Conservation (phyloP, 2,113 vertebrate species). For the Hemibagrus wyckioides region DNA sequence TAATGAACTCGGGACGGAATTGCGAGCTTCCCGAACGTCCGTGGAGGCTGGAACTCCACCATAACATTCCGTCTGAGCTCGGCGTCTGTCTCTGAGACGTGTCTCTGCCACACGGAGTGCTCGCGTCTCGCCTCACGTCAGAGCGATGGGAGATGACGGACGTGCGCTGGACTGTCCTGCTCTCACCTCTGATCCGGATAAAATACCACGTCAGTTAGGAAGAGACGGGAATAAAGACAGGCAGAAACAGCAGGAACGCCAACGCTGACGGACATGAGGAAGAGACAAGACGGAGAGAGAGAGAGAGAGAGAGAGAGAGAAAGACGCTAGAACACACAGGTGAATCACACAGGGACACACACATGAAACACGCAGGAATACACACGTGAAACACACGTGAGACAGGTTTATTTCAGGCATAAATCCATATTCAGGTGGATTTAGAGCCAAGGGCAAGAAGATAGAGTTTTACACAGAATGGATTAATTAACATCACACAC, state of each 20-base stretch:
- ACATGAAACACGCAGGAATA: constrained; percentile 17
- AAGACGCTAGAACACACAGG: background rate
- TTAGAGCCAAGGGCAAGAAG: background rate
- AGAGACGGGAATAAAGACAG: background rate
- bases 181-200: constrained; percentile 25
- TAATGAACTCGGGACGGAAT: background rate
- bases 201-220: constrained; percentile 31
- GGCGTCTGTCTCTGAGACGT: background rate
- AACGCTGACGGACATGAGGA: background rate
- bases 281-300: background rate
- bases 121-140: background rate
- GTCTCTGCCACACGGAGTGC: background rate
- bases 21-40: background rate
- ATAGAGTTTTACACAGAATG: background rate
- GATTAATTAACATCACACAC: constrained; percentile 1
- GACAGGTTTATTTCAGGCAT: background rate
- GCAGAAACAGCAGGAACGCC: background rate
- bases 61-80: background rate
- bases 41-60: background rate
- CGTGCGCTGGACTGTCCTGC: constrained; percentile 1
- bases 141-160: constrained; percentile 35
- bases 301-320: background rate
- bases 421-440: background rate
- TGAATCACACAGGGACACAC: background rate
- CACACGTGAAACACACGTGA: background rate